phyloP scores from a whole-genome alignment of 2,113 vertebrate genomes.

The Ptyas mucosa region DNA sequence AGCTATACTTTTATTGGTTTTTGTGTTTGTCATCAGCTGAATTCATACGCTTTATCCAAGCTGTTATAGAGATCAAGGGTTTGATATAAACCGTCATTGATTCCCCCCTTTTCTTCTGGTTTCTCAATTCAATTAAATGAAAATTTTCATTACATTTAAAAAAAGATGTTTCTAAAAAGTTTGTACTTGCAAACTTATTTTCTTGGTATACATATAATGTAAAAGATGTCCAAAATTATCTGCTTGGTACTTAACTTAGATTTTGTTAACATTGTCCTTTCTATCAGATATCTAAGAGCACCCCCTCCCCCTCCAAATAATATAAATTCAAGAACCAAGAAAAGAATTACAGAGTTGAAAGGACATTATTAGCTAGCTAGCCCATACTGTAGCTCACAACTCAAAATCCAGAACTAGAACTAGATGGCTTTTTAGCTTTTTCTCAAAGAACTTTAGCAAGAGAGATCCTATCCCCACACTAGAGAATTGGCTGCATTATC shows the following conservation, averaged over 20 bases:
- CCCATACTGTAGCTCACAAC: not conserved
- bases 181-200: not conserved
- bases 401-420: not conserved
- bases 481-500: not conserved
- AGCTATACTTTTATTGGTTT: not conserved
- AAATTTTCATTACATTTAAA: not conserved
- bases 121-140: not conserved
- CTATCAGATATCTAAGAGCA: not conserved
- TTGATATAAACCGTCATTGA: not conserved
- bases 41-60: not conserved
- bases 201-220: not conserved
- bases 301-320: not conserved
- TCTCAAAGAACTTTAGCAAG: not conserved
- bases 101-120: not conserved
- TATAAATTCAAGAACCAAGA: not conserved
- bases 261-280: not conserved
- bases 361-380: not conserved
- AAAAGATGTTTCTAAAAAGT: not conserved
- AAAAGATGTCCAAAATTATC: not conserved
- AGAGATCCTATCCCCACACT: not conserved
- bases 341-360: not conserved
- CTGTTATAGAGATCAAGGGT: not conserved
- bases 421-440: not conserved
- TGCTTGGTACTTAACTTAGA: not conserved
- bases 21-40: not conserved